Evolutionary conservation across 2,888 invertebrate genomes (phyloP).

Genomic region (Charanyca ferruginea): DNA sequence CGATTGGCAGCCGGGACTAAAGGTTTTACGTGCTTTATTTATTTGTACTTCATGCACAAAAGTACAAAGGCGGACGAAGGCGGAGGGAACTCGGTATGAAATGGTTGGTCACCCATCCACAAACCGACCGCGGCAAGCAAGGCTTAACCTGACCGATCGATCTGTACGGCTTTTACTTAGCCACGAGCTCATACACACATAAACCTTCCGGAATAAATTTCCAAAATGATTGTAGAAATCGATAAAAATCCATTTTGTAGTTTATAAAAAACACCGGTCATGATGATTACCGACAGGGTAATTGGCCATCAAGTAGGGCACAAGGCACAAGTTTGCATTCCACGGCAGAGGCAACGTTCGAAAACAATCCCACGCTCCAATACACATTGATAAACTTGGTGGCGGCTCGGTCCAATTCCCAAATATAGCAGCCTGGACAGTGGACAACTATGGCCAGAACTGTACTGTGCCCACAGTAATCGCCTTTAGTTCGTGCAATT

Average conservation of each 20-base stretch:
- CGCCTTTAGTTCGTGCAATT: slow-evolving; percentile 37
- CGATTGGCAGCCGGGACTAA: too few species aligned
- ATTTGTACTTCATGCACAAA: too few species aligned
- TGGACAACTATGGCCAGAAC: slow-evolving; percentile 54
- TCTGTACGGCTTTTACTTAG: too few species aligned
- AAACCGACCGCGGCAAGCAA: too few species aligned
- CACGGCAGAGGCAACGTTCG: slow-evolving; percentile 74
- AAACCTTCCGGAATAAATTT: neutral
- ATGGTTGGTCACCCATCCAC: too few species aligned
- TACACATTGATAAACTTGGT: slow-evolving; percentile 84
- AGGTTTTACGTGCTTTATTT: too few species aligned
- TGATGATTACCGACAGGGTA: slow-evolving; percentile 53
- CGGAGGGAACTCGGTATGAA: too few species aligned
- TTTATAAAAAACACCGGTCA: slow-evolving; percentile 26
- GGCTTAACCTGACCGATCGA: too few species aligned
- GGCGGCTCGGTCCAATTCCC: slow-evolving; percentile 78
- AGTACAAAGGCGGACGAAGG: too few species aligned
- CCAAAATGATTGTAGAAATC: neutral
- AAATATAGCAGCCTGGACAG: slow-evolving; percentile 74
- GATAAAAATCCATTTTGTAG: slow-evolving; percentile 6
- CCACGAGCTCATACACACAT: too few species aligned
- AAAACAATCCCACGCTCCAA: slow-evolving; percentile 86
- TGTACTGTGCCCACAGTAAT: slow-evolving; percentile 61
- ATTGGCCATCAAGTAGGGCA: slow-evolving; percentile 69
- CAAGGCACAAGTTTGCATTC: slow-evolving; percentile 73